Percentiles rank a stretch among this genome's conserved stretches.
Conservation (phyloP, 2,888 invertebrate species). For the Morpho achilles region DNA sequence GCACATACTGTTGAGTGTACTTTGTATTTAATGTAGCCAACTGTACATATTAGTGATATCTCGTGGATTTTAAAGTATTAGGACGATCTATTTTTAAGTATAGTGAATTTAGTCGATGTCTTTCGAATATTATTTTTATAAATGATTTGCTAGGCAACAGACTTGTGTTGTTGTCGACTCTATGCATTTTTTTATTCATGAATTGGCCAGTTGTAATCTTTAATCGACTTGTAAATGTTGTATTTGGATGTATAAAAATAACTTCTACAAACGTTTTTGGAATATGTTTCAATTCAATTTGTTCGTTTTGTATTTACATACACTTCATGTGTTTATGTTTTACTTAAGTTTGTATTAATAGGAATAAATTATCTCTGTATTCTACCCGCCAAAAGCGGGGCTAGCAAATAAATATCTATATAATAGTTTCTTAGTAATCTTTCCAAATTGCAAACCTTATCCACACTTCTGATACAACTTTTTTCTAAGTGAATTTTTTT, state of each 20-base stretch:
- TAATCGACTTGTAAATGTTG: conserved; percentile 8
- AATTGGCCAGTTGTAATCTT: conserved; percentile 32
- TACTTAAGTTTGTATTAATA: too few relatives aligned
- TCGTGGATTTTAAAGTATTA: conserved; percentile 55
- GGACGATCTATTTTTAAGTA: conserved; percentile 60
- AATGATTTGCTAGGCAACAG: conserved; percentile 69
- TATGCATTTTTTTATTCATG: conserved; percentile 31
- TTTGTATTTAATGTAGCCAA: conserved; percentile 48
- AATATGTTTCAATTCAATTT: conserved; percentile 8
- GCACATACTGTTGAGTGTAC: conserved; percentile 33
- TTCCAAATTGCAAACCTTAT: too few relatives aligned
- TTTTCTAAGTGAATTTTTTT: too few relatives aligned
- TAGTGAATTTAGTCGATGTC: conserved; percentile 51
- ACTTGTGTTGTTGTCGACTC: conserved; percentile 48
- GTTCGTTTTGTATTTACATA: background rate
- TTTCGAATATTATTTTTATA: conserved; percentile 62
- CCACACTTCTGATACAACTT: too few relatives aligned
- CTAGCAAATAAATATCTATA: too few relatives aligned
- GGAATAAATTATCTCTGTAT: too few relatives aligned
- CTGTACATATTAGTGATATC: conserved; percentile 63
- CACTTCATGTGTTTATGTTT: too few relatives aligned
- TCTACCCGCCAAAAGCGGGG: too few relatives aligned
- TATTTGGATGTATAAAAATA: conserved; percentile 44
- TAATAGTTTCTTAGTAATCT: too few relatives aligned
- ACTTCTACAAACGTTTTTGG: background rate